A percentile compares a stretch with the other conserved stretches of the same genome.
Conservation (phyloP, 2,888 invertebrate genomes). For the Ichneumon xanthorius region DNA sequence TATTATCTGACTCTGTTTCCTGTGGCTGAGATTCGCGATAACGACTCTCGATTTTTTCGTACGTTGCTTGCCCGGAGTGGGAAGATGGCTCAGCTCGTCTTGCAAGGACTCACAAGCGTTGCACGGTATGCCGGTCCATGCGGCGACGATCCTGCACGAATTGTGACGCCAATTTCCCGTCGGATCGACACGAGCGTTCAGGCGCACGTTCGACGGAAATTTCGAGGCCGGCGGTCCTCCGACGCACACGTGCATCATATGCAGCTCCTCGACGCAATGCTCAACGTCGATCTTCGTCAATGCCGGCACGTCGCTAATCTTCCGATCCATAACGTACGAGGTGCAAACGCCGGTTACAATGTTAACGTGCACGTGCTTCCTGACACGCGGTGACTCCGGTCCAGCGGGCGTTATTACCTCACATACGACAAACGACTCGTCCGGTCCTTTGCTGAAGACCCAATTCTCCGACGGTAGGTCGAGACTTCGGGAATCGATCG, state of each 20-base stretch:
- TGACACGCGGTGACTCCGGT: conserved; percentile 15
- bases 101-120: conserved; percentile 43
- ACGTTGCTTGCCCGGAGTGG: not conserved
- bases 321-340: conserved; percentile 54
- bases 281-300: conserved; percentile 39
- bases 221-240: conserved; percentile 51
- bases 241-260: conserved; percentile 50
- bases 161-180: conserved; percentile 59
- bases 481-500: conserved; percentile 29
- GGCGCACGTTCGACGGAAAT: not conserved
- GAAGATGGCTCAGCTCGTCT: not conserved
- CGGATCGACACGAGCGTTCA: conserved; percentile 41
- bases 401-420: conserved; percentile 24
- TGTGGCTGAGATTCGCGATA: conserved; percentile 49
- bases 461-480: conserved; percentile 52
- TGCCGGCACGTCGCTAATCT: conserved; percentile 48
- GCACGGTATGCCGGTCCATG: conserved; percentile 27
- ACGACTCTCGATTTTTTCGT: not conserved
- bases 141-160: conserved; percentile 35
- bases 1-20: conserved; percentile 57
- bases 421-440: conserved; percentile 32
- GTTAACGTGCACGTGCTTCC: conserved; percentile 49
- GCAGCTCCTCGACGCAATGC: conserved; percentile 54
- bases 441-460: conserved; percentile 1
- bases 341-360: conserved; percentile 24